A percentile compares a stretch with the other conserved stretches of the same genome.
Evolutionary conservation across 2,888 invertebrate genomes (phyloP).

Genomic region (Acrobasis consociella): DNA sequence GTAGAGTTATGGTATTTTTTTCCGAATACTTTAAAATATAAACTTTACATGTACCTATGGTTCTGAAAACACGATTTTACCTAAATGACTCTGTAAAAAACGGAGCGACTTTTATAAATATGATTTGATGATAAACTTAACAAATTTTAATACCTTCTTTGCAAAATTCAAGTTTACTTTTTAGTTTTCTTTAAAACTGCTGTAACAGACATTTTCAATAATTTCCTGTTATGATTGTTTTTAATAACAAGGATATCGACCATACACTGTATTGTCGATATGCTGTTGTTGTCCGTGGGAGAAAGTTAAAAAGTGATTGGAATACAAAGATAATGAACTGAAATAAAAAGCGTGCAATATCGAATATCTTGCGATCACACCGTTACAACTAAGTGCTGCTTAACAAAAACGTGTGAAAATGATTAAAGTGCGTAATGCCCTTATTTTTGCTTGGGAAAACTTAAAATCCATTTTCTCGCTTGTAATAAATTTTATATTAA

Average conservation of each 20-base stretch:
- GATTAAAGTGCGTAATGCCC: neutral
- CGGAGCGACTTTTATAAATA: too few species aligned
- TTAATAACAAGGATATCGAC: neutral
- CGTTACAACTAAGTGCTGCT: neutral
- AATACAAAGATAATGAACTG: neutral
- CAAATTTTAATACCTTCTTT: too few species aligned
- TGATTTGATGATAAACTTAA: too few species aligned
- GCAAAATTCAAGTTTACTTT: too few species aligned
- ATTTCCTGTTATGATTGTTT: neutral
- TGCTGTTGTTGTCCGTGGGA: neutral
- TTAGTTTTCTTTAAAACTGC: too few species aligned
- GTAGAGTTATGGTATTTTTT: too few species aligned
- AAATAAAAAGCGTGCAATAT: conserved; percentile 2
- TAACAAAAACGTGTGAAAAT: neutral
- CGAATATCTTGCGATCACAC: conserved; percentile 2
- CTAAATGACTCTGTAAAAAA: too few species aligned
- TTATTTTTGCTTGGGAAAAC: neutral
- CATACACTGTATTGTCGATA: neutral
- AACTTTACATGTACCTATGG: too few species aligned
- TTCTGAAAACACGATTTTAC: too few species aligned
- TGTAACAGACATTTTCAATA: neutral
- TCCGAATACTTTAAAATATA: too few species aligned
- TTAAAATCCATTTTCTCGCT: too few species aligned
- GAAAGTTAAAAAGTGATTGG: conserved; percentile 1
- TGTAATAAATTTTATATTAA: too few species aligned